Base-by-base conservation (phyloP, 2,797 vertebrate genomes). In the Neoniphon sammara region DNA sequence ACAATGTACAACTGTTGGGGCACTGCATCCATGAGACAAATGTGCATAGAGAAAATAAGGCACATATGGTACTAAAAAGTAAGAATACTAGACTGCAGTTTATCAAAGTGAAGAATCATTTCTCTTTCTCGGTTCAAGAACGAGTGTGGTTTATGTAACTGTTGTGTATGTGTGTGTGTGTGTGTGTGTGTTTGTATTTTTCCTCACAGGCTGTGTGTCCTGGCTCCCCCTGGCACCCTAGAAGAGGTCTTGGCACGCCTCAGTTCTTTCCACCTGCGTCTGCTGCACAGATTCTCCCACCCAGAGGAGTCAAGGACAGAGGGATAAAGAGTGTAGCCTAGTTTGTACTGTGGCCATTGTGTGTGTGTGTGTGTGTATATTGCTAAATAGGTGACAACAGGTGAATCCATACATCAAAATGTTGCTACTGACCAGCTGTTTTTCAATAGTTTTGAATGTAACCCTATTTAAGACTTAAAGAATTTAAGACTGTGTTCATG, bases 211-310 rank as follows among this genome's bases (percentile, higher is more conserved):
- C 39, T 89, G 66, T 73, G 82, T 77, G 70, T 84, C 66, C 56
- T 79, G 68, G 74, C 76, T 49, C 74, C 84, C 63, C 65, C 77
- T 17, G 72, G 31, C 64, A 49, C 44, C 8, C 74, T 90, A 52
- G 69, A 86, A 30, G 71, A 80, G n/a, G 67, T 81, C 50, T 42
- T 90, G 63, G 65, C 71, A 34, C 46, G 56, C 6, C 55, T 86
- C 23, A 4, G 9, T 2, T 74, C 83, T 54, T 90, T 89, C 81
- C 84, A 90, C 82, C 75, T 73, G 66, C 74, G 30, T 67, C 80
- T 85, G 52, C 58, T 60, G 70, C 56, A 83, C n/a, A 78, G 23
- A 53, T 73, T 80, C 61, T 12, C 52, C 52, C n/a, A 8, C 46
- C 73, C 67, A 30, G 27, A 56, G 2, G 12, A 55, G 25, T 56